Evolutionary conservation across 2,797 vertebrate genomes (phyloP).

Genomic region (Hydrocynus forskahlii): DNA sequence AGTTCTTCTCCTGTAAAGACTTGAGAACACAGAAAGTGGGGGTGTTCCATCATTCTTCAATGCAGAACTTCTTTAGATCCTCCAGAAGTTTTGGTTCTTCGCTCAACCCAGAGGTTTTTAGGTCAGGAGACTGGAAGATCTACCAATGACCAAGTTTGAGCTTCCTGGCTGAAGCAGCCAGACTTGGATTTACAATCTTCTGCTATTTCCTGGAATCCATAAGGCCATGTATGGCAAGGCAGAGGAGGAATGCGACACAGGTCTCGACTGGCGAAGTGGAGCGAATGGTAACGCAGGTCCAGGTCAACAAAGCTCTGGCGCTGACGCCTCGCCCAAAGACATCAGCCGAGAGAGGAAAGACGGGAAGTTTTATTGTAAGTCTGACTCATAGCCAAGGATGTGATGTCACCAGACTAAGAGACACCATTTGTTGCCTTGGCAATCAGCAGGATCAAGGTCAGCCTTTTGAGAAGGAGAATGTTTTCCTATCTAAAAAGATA

Average conservation of each 20-base stretch:
- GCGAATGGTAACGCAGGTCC: background rate
- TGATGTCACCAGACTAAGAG: conserved; percentile 39
- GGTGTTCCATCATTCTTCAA: too few species aligned
- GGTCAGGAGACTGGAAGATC: too few species aligned
- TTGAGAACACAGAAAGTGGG: too few species aligned
- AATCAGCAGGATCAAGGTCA: conserved; percentile 38
- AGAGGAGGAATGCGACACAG: background rate
- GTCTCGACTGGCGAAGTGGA: background rate
- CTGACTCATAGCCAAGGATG: conserved; percentile 37
- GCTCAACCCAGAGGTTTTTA: too few species aligned
- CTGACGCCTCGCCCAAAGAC: background rate
- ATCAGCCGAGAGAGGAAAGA: background rate
- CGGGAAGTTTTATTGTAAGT: conserved; percentile 21
- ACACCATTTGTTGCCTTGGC: conserved; percentile 23
- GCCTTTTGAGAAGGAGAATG: conserved; percentile 35
- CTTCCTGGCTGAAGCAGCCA: too few species aligned
- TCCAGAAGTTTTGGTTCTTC: too few species aligned
- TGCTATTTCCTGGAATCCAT: too few species aligned
- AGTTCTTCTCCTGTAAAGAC: too few species aligned
- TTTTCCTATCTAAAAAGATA: conserved; percentile 28
- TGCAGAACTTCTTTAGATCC: too few species aligned
- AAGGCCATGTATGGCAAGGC: too few species aligned
- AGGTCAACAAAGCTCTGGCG: background rate
- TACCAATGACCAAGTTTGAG: too few species aligned
- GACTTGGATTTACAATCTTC: too few species aligned